Evolutionary conservation across 1,140 invertebrate genomes (phyloP).

Genomic region (Anastrepha ludens): DNA sequence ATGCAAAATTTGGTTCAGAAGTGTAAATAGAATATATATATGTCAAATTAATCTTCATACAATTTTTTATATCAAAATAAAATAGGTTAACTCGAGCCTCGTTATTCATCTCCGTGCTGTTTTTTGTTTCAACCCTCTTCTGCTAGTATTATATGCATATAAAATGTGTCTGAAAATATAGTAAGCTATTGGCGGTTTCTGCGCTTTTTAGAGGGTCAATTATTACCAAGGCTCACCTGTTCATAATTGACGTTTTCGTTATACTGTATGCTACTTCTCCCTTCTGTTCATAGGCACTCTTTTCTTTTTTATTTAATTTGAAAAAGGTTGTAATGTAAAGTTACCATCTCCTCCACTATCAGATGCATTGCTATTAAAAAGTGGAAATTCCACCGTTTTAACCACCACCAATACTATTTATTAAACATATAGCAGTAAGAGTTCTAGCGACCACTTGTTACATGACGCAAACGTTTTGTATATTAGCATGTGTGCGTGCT

Average conservation of each 20-base stretch:
- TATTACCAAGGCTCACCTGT: conserved; percentile 3
- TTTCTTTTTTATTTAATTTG: neutral
- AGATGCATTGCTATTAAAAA: neutral
- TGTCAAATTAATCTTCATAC: no score
- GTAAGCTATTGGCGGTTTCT: neutral
- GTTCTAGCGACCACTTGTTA: neutral
- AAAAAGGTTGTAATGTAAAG: conserved; percentile 1
- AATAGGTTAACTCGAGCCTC: neutral
- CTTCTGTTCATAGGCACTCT: neutral
- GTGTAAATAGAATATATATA: no score
- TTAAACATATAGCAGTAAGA: neutral
- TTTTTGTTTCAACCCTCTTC: conserved; percentile 27
- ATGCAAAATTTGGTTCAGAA: no score
- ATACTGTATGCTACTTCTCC: neutral
- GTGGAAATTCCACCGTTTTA: neutral
- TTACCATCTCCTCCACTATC: neutral
- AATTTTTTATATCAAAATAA: no score
- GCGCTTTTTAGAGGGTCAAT: neutral
- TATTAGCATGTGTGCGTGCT: conserved; percentile 14
- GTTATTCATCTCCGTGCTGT: neutral
- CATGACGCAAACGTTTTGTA: neutral
- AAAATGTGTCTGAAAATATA: neutral
- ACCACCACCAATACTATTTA: neutral
- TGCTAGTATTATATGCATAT: neutral
- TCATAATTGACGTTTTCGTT: conserved; percentile 5